Conservation (phyloP, 2,888 invertebrate genomes). For the Leptopilina drosophilae region DNA sequence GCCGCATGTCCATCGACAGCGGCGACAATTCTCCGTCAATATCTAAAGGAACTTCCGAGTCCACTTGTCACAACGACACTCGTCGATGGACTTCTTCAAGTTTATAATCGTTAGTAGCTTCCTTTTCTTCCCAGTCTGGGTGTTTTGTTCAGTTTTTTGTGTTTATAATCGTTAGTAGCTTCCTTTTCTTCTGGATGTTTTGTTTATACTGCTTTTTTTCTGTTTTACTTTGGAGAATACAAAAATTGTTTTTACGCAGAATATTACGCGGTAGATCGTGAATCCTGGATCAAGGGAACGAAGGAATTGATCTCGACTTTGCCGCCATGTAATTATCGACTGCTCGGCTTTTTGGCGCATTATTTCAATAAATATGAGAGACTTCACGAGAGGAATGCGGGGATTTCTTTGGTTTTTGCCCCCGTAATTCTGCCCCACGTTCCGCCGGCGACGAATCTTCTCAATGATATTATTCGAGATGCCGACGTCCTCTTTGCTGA, state of each 20-base stretch:
- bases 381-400: constrained; percentile 71
- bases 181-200: too few species aligned
- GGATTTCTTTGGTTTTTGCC: constrained; percentile 73
- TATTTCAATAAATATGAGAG: constrained; percentile 73
- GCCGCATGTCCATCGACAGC: constrained; percentile 79
- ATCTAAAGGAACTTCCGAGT: constrained; percentile 79
- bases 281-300: constrained; percentile 70
- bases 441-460: constrained; percentile 73
- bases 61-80: constrained; percentile 78
- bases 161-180: too few species aligned
- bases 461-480: constrained; percentile 72
- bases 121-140: too few species aligned
- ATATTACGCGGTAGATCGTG: constrained; percentile 65
- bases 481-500: constrained; percentile 70
- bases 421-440: constrained; percentile 75
- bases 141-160: not conserved
- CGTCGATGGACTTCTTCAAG: constrained; percentile 71
- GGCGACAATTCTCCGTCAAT: constrained; percentile 79
- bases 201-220: too few species aligned
- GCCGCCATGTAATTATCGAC: constrained; percentile 68
- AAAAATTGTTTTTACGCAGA: constrained; percentile 56
- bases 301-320: constrained; percentile 69
- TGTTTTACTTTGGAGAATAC: not conserved
- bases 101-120: constrained; percentile 72
- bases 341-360: constrained; percentile 71